Base-by-base conservation (phyloP, 2,797 vertebrate species). In the Neosilurus mollespiculum region DNA sequence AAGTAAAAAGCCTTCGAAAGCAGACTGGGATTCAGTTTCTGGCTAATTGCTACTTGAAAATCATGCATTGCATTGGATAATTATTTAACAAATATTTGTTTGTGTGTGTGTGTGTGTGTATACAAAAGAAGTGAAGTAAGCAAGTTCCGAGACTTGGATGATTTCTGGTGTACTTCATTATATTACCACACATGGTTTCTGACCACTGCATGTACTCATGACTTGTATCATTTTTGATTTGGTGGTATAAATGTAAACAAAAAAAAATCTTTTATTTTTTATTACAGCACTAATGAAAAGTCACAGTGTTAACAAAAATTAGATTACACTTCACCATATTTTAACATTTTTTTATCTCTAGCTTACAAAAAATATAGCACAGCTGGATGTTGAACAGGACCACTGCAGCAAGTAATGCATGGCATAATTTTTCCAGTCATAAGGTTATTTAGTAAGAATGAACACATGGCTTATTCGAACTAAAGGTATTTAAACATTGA, bases 21-120 rank as follows among this genome's bases (percentile, higher is more conserved):
- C 56, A 30, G 12, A 15, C 18, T 14, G 56, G 30, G 20, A 54
- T 73, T 56, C 24, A 30, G 30, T n/a, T 59, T 30, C 54, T 34
- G 43, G 72, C 30, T 73, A 73, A 54, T 3, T 18, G 4, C 53
- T 22, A 7, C 9, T 30, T 16, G 10, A 30, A 22, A 24, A 43
- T n/a, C 14, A n/a, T 72, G 7, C 20, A 56, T 10, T 6, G 24
- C 6, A 30, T 18, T 30, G 49, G 24, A 54, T 16, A 20, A 56
- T 75, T 75, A 75, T 18, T 10, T 75, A 75, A 54, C 51, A 72
- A 75, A 10, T 18, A n/a, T n/a, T n/a, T n/a, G n/a, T n/a, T n/a
- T n/a, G n/a, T 10, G 15, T 26, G 54, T 16, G 14, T 16, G 37
- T n/a, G 34, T 26, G 70, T 24, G 22, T n/a, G 53, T 54, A 9